phyloP scores from a whole-genome alignment of 2,797 vertebrate genomes.

The Argentina silus region DNA sequence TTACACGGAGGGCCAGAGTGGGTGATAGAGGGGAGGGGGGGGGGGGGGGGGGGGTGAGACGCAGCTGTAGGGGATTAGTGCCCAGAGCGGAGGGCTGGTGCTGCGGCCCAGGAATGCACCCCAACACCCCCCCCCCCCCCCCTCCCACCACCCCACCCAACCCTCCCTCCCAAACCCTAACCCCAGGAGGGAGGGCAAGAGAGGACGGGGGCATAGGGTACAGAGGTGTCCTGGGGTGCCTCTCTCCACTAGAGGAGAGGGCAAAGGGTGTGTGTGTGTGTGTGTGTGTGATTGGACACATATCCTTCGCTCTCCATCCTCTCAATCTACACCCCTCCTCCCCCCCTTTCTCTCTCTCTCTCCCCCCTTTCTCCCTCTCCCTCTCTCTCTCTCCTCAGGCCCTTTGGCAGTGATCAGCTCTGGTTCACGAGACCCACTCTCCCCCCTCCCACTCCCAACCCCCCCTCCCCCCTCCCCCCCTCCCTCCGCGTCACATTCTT shows the following conservation, averaged over 20 bases:
- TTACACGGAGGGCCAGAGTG: constrained; percentile 73
- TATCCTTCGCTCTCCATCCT: constrained; percentile 36
- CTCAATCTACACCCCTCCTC: constrained; percentile 42
- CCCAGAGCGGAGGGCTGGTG: constrained; percentile 85
- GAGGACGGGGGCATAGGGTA: constrained; percentile 36
- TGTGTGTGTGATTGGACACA: constrained; percentile 8
- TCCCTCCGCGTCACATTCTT: constrained; percentile 64
- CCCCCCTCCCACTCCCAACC: constrained; percentile 16
- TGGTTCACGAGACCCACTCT: constrained; percentile 49
- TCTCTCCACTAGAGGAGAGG: background rate
- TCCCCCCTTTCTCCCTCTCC: constrained; percentile 4
- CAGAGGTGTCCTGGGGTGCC: constrained; percentile 51
- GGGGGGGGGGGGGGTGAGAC: constrained; percentile 75
- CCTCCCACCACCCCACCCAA: background rate
- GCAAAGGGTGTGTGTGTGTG: constrained; percentile 2
- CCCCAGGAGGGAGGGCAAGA: constrained; percentile 42
- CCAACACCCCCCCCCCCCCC: constrained; percentile 16
- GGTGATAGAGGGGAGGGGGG: constrained; percentile 58
- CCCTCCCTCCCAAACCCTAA: too few species aligned
- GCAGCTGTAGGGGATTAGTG: constrained; percentile 99
- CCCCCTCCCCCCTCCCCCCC: constrained; percentile 20
- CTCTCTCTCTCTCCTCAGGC: constrained; percentile 44
- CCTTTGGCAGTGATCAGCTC: constrained; percentile 54
- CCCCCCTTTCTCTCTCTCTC: background rate
- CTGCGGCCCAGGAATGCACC: constrained; percentile 91